Percentiles rank a stretch among this genome's conserved stretches.
Conservation (phyloP, 2,113 vertebrate species). For the Macquaria australasica region DNA sequence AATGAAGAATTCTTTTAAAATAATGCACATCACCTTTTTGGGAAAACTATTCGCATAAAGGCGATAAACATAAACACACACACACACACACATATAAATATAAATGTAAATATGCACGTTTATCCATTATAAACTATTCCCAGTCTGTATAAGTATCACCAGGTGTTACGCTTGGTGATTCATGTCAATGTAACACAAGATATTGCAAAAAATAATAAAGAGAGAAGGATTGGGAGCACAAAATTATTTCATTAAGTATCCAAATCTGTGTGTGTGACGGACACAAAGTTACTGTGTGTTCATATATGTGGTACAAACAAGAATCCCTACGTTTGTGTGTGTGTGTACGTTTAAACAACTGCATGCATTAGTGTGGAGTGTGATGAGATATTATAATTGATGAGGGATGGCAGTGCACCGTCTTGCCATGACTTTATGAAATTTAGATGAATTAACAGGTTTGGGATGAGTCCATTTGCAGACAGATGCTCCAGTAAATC, state of each 20-base stretch:
- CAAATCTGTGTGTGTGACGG: slow-evolving; percentile 9
- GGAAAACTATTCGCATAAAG: neutral
- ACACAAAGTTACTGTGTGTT: slow-evolving; percentile 3
- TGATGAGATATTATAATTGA: slow-evolving; percentile 61
- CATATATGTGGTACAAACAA: neutral
- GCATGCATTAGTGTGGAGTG: slow-evolving; percentile 27
- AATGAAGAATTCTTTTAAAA: neutral
- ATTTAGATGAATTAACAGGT: slow-evolving; percentile 80
- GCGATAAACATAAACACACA: neutral
- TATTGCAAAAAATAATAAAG: neutral
- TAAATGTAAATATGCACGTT: neutral
- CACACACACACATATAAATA: neutral
- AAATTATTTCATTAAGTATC: slow-evolving; percentile 7
- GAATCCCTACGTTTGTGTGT: neutral
- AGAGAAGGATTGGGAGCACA: neutral
- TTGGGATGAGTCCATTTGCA: slow-evolving; percentile 76
- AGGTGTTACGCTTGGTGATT: neutral
- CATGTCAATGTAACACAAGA: neutral
- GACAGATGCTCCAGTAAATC: slow-evolving; percentile 78
- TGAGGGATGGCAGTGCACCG: slow-evolving; percentile 63
- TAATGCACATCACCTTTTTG: neutral
- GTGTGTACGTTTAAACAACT: slow-evolving; percentile 42
- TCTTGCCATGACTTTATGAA: slow-evolving; percentile 75
- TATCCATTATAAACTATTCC: neutral
- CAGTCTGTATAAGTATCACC: neutral